phyloP scores from a whole-genome alignment of 2,113 vertebrate genomes.

The Tragelaphus strepsiceros region DNA sequence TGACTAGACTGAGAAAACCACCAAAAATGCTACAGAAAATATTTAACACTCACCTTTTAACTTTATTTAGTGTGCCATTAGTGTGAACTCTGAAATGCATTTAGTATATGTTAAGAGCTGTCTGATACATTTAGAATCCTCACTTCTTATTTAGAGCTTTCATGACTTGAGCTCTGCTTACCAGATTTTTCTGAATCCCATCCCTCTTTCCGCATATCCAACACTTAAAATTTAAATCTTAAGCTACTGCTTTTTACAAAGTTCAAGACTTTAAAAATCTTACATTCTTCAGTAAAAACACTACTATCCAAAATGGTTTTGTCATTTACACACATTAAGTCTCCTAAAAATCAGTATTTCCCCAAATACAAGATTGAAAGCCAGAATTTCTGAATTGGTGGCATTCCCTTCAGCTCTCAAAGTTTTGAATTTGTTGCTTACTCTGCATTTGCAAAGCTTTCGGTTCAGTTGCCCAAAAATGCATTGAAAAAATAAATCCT shows the following conservation, averaged over 20 bases:
- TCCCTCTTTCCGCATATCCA: not conserved
- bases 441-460: conserved; percentile 40
- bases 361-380: not conserved
- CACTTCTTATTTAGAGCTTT: not conserved
- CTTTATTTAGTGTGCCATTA: not conserved
- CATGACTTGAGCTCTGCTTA: not conserved
- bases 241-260: not conserved
- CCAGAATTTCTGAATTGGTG: not conserved
- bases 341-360: not conserved
- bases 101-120: not conserved
- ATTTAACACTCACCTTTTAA: not conserved
- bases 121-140: not conserved
- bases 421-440: conserved; percentile 24
- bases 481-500: conserved; percentile 41
- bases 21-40: conserved; percentile 19
- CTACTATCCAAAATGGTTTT: not conserved
- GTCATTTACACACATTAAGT: not conserved
- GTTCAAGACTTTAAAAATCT: not conserved
- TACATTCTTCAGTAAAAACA: not conserved
- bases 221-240: not conserved
- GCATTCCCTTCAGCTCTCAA: not conserved
- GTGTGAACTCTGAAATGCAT: not conserved
- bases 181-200: not conserved
- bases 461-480: conserved; percentile 26
- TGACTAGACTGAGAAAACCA: conserved; percentile 7